A percentile compares a stretch with the other conserved stretches of the same genome.
phyloP scores from a whole-genome alignment of 1,140 invertebrate species.

The Trachelipus rathkii region DNA sequence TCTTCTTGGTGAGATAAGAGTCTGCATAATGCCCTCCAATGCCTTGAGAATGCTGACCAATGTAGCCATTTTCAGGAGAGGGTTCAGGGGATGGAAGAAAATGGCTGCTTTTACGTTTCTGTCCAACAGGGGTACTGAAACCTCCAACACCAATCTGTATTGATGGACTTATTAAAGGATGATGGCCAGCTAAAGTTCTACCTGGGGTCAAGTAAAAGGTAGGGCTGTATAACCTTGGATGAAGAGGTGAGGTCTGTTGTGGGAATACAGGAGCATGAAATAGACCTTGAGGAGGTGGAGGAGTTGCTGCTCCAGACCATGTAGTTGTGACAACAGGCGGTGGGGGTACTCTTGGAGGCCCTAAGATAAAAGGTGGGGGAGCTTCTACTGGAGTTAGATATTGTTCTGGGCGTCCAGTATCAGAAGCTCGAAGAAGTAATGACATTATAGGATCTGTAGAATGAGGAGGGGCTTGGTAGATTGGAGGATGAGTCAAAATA shows the following conservation, averaged over 20 bases:
- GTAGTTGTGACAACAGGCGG: constrained; percentile 32
- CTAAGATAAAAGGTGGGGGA: constrained; percentile 9
- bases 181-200: constrained; percentile 20
- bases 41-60: constrained; percentile 59
- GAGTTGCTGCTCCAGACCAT: constrained; percentile 29
- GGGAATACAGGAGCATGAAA: neutral
- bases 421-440: constrained; percentile 26
- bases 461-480: constrained; percentile 41
- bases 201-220: constrained; percentile 36
- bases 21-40: constrained; percentile 59
- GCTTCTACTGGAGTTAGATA: constrained; percentile 2
- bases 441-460: constrained; percentile 34
- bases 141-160: constrained; percentile 32
- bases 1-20: constrained; percentile 54
- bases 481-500: constrained; percentile 26
- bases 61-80: constrained; percentile 55
- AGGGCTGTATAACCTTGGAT: constrained; percentile 18
- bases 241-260: neutral
- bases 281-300: constrained; percentile 17
- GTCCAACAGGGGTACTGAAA: constrained; percentile 50
- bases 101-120: constrained; percentile 55
- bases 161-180: constrained; percentile 26
- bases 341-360: constrained; percentile 19
- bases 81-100: constrained; percentile 56
- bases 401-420: neutral